Percentiles rank a stretch among this genome's conserved stretches.
These are phyloP conservation scores for Diploscapter pachys DNA, from an alignment of 1,140 invertebrate genomes.

Conservation along the genomic window DNA sequence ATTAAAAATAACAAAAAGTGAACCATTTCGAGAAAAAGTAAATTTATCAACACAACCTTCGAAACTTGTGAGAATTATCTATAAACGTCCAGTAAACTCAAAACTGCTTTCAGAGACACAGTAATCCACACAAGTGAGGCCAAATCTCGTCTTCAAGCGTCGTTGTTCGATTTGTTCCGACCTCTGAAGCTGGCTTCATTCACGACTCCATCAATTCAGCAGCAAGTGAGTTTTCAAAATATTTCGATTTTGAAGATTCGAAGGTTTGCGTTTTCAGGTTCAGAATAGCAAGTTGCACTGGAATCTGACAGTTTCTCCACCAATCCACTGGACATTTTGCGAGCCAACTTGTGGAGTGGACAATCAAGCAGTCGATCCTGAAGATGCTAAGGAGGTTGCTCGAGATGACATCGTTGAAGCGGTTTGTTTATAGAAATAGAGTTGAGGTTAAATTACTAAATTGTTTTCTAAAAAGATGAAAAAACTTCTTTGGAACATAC, in stretches of 20 bases:
- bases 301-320: slow-evolving; percentile 18
- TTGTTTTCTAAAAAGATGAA: not conserved
- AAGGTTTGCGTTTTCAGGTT: not conserved
- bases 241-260: not conserved
- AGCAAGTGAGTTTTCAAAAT: not conserved
- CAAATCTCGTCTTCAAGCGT: slow-evolving; percentile 3
- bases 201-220: not conserved
- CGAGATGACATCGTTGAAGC: slow-evolving; percentile 23
- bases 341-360: slow-evolving; percentile 18
- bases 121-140: slow-evolving; percentile 1
- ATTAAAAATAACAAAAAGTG: too few relatives aligned
- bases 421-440: not conserved
- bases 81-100: too few relatives aligned
- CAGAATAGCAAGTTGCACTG: not conserved
- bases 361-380: slow-evolving; percentile 26
- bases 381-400: slow-evolving; percentile 24
- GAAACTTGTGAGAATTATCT: too few relatives aligned
- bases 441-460: not conserved
- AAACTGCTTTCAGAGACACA: slow-evolving; percentile 4
- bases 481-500: too few relatives aligned
- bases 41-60: too few relatives aligned
- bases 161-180: slow-evolving; percentile 19
- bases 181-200: slow-evolving; percentile 5
- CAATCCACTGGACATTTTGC: slow-evolving; percentile 29
- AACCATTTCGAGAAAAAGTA: too few relatives aligned